phyloP scores from a whole-genome alignment of 2,888 invertebrate genomes.

The Leptinotarsa juncta region DNA sequence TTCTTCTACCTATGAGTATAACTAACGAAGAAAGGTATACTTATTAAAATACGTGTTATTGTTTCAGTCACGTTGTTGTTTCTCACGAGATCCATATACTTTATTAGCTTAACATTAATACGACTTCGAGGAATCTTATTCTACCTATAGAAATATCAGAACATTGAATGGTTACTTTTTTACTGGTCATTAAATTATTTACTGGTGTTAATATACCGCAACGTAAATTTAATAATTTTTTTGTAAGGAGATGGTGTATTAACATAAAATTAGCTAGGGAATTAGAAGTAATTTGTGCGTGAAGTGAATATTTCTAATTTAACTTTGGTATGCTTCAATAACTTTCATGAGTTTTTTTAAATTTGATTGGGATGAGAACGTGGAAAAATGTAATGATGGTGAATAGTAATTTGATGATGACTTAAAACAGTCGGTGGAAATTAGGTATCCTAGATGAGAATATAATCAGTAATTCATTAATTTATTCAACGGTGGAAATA shows the following conservation, averaged over 20 bases:
- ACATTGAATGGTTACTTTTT: slow-evolving; percentile 22
- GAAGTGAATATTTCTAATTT: slow-evolving; percentile 37
- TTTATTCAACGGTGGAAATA: no score
- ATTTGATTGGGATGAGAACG: slow-evolving; percentile 22
- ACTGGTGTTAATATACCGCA: slow-evolving; percentile 30
- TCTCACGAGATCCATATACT: slow-evolving; percentile 65
- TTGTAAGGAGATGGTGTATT: slow-evolving; percentile 31
- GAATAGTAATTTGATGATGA: background rate
- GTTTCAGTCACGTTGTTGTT: slow-evolving; percentile 67
- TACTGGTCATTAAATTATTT: slow-evolving; percentile 35
- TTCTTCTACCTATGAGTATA: slow-evolving; percentile 22
- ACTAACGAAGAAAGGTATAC: slow-evolving; percentile 57
- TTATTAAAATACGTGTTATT: slow-evolving; percentile 67
- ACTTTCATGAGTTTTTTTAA: slow-evolving; percentile 21
- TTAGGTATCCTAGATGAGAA: slow-evolving; percentile 30
- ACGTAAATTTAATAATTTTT: slow-evolving; percentile 37
- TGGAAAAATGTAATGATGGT: slow-evolving; percentile 21
- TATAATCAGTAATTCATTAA: no score
- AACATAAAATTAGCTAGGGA: slow-evolving; percentile 36
- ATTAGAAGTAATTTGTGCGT: slow-evolving; percentile 35
- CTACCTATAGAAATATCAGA: slow-evolving; percentile 26
- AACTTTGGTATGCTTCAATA: slow-evolving; percentile 36
- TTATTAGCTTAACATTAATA: slow-evolving; percentile 58
- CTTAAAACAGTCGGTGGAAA: slow-evolving; percentile 12
- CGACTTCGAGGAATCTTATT: slow-evolving; percentile 53